These are phyloP conservation scores for Delphinapterus leucas DNA, from an alignment of 2,113 vertebrate species.

Conservation along the genomic window DNA sequence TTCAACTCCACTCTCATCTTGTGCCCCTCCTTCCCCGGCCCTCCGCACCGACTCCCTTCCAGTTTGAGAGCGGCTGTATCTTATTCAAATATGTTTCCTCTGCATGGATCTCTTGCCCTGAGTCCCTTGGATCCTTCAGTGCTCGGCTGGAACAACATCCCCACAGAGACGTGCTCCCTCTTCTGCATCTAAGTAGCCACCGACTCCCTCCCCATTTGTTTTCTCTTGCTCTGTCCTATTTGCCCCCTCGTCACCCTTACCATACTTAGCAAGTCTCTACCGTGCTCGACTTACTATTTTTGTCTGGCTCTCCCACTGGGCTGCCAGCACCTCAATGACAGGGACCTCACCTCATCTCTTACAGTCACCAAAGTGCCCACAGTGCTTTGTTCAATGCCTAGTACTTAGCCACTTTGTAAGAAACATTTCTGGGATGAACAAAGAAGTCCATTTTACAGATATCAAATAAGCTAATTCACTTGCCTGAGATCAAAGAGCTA, in stretches of 20 bases:
- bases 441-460: not conserved
- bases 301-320: not conserved
- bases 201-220: not conserved
- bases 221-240: not conserved
- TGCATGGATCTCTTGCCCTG: not conserved
- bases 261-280: not conserved
- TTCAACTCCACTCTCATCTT: not conserved
- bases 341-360: not conserved
- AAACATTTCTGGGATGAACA: not conserved
- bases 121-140: not conserved
- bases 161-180: not conserved
- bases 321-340: not conserved
- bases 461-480: not conserved
- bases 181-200: not conserved
- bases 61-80: fast-evolving
- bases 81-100: not conserved
- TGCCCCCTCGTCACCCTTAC: not conserved
- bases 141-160: not conserved
- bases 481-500: not conserved
- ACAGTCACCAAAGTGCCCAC: not conserved
- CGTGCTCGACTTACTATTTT: not conserved
- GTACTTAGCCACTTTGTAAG: not conserved
- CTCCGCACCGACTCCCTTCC: not conserved
- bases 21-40: no score
- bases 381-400: not conserved